These are phyloP conservation scores for Connochaetes taurinus DNA, from an alignment of 2,113 vertebrate species.

Conservation along the genomic window DNA sequence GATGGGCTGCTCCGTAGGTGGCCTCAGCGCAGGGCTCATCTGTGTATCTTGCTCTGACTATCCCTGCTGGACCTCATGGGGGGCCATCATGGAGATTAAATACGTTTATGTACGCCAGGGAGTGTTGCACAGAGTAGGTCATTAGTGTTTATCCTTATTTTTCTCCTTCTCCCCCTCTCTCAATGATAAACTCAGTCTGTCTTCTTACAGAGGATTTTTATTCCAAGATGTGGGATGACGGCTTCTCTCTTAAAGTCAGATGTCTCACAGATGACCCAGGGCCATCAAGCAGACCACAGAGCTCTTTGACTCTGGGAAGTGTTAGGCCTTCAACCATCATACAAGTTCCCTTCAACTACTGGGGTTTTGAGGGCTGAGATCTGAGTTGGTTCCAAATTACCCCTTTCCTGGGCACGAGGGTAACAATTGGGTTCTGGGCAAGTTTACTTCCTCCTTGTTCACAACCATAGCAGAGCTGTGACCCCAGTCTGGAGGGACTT, in stretches of 20 bases:
- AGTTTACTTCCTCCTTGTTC: not conserved
- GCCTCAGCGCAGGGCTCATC: not conserved
- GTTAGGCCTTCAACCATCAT: not conserved
- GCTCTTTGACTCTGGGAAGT: not conserved
- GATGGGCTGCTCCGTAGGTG: not conserved
- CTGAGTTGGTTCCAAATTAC: not conserved
- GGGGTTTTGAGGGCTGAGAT: not conserved
- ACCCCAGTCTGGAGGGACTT: not conserved
- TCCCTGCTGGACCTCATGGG: not conserved
- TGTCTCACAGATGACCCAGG: not conserved
- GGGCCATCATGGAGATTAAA: not conserved
- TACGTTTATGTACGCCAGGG: not conserved
- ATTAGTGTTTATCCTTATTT: not conserved
- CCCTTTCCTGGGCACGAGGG: not conserved
- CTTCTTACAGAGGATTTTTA: not conserved
- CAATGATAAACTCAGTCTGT: not conserved
- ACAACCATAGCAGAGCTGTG: not conserved
- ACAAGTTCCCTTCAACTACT: not conserved
- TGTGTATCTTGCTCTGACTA: not conserved
- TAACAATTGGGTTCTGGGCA: not conserved
- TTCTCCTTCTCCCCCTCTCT: not conserved
- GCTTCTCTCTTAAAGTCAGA: not conserved
- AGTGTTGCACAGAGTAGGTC: not conserved
- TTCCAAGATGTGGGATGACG: not conserved
- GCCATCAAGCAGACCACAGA: not conserved